Evolutionary conservation across 2,113 vertebrate species (phyloP), one percentile per base, ranked within the genome.

Genomic region (Chaetorhynchus papuensis): DNA sequence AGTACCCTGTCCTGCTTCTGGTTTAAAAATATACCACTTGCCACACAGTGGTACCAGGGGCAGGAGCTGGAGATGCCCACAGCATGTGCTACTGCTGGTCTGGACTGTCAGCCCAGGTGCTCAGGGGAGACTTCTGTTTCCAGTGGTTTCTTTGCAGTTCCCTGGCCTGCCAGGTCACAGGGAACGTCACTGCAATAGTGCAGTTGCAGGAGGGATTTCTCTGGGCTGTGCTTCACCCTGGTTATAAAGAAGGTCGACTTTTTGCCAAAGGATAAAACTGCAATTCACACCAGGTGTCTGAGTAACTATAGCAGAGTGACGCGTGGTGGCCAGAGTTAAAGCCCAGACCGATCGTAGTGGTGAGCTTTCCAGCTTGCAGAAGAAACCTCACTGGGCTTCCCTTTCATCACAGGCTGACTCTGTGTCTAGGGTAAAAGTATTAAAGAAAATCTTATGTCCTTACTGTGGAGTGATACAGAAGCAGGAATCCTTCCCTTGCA

Each of bases 21-120:
- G 61, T 42, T 90, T 45, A 7, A 91, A 91, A 78, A 77, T 59
- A 50, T 6, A 35, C n/a, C 19, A 4, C 30, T 85, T 86, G 35
- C 44, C 17, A 56, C 11, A 2, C 31, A 10, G 10, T 28, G 47
- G 57, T 59, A 56, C n/a, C 0, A 1, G 23, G n/a, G 35, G 15
- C 45, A 65, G 49, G 50, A 87, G 26, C 23, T 37, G 74, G 30
- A 0, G 0, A 42, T 66, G 56, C 33, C 39, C 24, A 6, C 33
- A 54, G 24, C 8, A 2, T 30, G 2, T 44, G 33, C 83, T 7
- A 2, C 15, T 49, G 0, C 19, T 4, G 1, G n/a, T 33, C 24
- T 49, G 28, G 28, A 44, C 3, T 3, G 13, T 44, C 56, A 72
- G 2, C 9, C 23, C 31, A 21, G 16, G 24, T 60, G 41, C 61